phyloP scores from a whole-genome alignment of 2,113 vertebrate species.

The Heterocephalus glaber region DNA sequence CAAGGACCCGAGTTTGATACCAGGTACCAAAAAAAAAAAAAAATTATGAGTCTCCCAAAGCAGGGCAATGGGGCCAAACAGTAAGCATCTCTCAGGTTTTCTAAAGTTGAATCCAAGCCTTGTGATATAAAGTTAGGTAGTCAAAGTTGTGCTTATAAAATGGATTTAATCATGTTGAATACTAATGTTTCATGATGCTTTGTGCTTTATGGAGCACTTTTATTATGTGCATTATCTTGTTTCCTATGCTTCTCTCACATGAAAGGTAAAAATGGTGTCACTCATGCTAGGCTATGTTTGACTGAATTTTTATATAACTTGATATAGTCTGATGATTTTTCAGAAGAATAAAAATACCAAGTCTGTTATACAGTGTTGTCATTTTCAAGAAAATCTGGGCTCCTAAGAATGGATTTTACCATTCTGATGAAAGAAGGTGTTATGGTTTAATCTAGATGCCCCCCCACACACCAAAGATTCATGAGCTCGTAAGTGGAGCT shows the following conservation, averaged over 20 bases:
- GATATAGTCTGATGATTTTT: neutral
- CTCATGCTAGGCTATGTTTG: neutral
- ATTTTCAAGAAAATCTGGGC: neutral
- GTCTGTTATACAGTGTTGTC: neutral
- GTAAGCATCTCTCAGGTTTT: neutral
- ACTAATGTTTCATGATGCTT: rapidly evolving
- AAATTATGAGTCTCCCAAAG: neutral
- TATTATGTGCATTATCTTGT: neutral
- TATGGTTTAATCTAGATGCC: neutral
- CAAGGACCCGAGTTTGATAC: too few relatives aligned
- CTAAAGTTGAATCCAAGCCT: neutral
- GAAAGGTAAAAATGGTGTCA: neutral
- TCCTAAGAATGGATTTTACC: neutral
- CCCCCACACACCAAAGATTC: neutral
- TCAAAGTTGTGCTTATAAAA: too few relatives aligned
- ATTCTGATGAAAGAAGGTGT: neutral
- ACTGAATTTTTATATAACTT: neutral
- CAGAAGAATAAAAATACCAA: neutral
- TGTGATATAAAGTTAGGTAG: too few relatives aligned
- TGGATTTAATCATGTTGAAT: neutral
- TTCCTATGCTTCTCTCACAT: neutral
- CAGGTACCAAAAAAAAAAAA: too few relatives aligned
- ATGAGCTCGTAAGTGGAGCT: neutral
- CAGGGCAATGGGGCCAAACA: neutral
- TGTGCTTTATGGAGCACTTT: neutral